These are phyloP conservation scores for Slavum lentiscoides DNA, from an alignment of 2,888 invertebrate species.

Conservation along the genomic window DNA sequence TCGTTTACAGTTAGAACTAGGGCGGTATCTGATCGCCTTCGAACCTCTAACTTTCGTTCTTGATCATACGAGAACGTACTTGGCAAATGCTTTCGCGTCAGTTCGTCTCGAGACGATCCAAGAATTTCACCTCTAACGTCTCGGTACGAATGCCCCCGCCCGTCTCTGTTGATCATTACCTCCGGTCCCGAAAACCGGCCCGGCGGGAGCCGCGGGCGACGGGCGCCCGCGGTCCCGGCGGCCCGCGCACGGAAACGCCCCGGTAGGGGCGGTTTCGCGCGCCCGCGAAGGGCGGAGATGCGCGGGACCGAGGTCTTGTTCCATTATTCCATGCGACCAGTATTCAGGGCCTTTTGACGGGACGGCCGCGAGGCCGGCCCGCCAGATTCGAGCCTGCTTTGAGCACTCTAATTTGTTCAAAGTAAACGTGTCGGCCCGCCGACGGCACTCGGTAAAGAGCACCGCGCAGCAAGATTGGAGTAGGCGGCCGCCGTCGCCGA, in stretches of 20 bases:
- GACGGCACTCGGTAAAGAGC: slow-evolving; percentile 61
- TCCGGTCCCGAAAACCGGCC: slow-evolving; percentile 18
- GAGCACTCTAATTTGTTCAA: slow-evolving; percentile 72
- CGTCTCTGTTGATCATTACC: slow-evolving; percentile 56
- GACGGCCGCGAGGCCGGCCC: slow-evolving; percentile 5
- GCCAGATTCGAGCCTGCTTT: slow-evolving; percentile 64
- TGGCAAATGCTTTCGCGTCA: too few relatives aligned
- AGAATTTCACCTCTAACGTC: slow-evolving; percentile 71
- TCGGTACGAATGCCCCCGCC: slow-evolving; percentile 67
- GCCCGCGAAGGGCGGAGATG: slow-evolving; percentile 59
- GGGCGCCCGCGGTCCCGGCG: too few relatives aligned
- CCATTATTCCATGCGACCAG: slow-evolving; percentile 69
- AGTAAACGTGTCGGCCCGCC: slow-evolving; percentile 66
- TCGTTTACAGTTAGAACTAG: slow-evolving; percentile 62
- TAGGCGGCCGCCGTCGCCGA: slow-evolving; percentile 56
- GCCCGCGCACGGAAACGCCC: slow-evolving; percentile 47
- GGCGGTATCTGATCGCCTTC: slow-evolving; percentile 62
- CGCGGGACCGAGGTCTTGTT: slow-evolving; percentile 62
- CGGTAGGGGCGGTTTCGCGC: slow-evolving; percentile 25
- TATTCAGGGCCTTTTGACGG: slow-evolving; percentile 59
- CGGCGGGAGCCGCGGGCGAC: slow-evolving; percentile 60
- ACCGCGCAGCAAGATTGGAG: slow-evolving; percentile 59
- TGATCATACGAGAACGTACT: too few relatives aligned
- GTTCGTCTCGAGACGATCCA: slow-evolving; percentile 61
- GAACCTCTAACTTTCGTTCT: too few relatives aligned